Evolutionary conservation across 2,113 vertebrate genomes (phyloP), one percentile per base, ranked within the genome.

Genomic region (Ctenodactylus gundi): DNA sequence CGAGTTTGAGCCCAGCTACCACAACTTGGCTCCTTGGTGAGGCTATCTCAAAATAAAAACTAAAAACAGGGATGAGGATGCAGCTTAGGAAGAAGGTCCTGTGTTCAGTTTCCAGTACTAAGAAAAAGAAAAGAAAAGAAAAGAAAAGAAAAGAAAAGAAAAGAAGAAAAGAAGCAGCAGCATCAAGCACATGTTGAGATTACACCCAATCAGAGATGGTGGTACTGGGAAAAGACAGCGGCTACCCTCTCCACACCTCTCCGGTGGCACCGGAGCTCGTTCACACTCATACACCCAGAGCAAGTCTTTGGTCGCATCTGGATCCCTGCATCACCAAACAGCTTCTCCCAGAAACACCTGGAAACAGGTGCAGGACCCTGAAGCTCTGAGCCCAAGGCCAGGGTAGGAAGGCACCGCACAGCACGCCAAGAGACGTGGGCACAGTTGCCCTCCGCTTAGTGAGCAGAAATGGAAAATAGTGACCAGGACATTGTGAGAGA

Each of bases 311-410:
- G 9, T n/a, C 7, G 39, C 13, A 11, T 4, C n/a, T 31, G 65
- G 46, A 23, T 23, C 46, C 29, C 15, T 36, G n/a, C 41, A 14
- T 7, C 10, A 4, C 44, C 64, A 60, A 53, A 21, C 31, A 55
- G 9, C 29, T 46, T 87, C 86, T 75, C n/a, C n/a, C 17, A 84
- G 70, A 36, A 58, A 41, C 55, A 13, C 13, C 41, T 90, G 34
- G 13, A 15, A 7, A n/a, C 6, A 3, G 20, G 6, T 25, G 36
- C 57, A 41, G 34, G 39, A 4, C 5, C 41, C 9, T 6, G 23
- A 25, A 6, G 23, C 9, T 2, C n/a, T 20, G 12, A 2, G 34
- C 7, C 18, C 8, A 57, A 5, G 1, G 3, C 9, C 13, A 39
- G 34, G 53, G 29, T 36, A 85, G 82, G 39, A 44, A 81, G 20